Base-by-base conservation (phyloP, 2,113 vertebrate genomes). In the Tragelaphus strepsiceros region DNA sequence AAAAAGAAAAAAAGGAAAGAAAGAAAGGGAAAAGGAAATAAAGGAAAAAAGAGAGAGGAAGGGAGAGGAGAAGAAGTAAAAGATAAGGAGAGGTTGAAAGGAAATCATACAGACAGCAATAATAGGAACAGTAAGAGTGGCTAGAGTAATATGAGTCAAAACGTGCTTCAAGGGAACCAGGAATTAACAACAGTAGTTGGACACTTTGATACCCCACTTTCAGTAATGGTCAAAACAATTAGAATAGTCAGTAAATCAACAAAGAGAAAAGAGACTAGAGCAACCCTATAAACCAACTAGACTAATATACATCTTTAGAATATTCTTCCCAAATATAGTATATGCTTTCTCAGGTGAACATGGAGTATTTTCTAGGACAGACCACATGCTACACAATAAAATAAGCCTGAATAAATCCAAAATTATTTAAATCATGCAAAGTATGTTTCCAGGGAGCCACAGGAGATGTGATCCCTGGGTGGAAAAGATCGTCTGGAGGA, bases 391-490 rank as follows among this genome's bases (percentile, higher is more conserved):
- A 26, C 4, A n/a, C 13, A 51, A 53, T 30, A 78, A 64, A 88
- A 77, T 4, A 88, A 93, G 7, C 2, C 39, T 59, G 9, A 35
- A 46, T 14, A 54, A 49, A 54, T 58, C 53, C 43, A 24, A 56
- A 90, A 80, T 35, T 9, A n/a, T 51, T 58, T 35, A 39, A 39
- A 22, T n/a, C 9, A 86, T 81, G 22, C 15, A 35, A 81, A 51
- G 24, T 43, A 24, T 74, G 19, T 39, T 74, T 74, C 35, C 35
- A 39, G 10, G 19, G 35, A 39, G n/a, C 35, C 19, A 12, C 67
- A 22, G 10, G 10, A 71, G 67, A 22, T 0, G 10, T 0, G 0
- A 39, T 39, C 67, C 19, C 19, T 22, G 67, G 19, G 9, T 0
- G 2, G n/a, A 22, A 39, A 39, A 39, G 67, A 22, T 74, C 1